Percentiles rank a stretch among this genome's conserved stretches.
Conservation (phyloP, 1,140 invertebrate species). For the Copidosoma floridanum region DNA sequence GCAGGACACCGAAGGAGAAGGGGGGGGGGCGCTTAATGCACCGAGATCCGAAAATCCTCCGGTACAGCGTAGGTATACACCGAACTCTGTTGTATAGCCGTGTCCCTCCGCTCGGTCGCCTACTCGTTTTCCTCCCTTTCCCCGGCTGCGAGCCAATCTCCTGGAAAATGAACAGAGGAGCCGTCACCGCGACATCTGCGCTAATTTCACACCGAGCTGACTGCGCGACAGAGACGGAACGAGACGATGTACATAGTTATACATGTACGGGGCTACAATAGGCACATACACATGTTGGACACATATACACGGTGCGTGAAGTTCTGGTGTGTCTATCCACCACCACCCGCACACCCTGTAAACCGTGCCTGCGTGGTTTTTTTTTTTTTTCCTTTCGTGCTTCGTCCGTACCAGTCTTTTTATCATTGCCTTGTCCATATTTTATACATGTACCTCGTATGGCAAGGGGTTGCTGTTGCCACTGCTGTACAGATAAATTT, state of each 20-base stretch:
- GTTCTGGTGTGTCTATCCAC: no score
- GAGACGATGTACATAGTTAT: background rate
- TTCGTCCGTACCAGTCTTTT: background rate
- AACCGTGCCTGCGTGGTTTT: background rate
- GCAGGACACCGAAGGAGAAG: conserved; percentile 13
- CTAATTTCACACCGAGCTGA: conserved; percentile 58
- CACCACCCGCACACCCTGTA: no score
- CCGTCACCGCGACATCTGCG: conserved; percentile 55
- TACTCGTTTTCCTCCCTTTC: background rate
- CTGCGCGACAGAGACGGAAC: conserved; percentile 37
- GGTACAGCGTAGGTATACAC: background rate
- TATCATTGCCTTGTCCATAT: background rate
- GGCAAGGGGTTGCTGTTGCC: background rate
- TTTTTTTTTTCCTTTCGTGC: background rate
- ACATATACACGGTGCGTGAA: no score
- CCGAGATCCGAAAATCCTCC: conserved; percentile 47
- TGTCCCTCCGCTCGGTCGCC: no score
- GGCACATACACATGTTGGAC: no score
- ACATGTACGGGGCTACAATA: no score
- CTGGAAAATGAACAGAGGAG: conserved; percentile 56
- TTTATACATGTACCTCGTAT: background rate
- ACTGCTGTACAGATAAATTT: no score
- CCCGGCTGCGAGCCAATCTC: conserved; percentile 49
- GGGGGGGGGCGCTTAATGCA: conserved; percentile 40
- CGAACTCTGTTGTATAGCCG: no score